Conservation (phyloP, 2,113 vertebrate genomes). For the Piaya cayana region DNA sequence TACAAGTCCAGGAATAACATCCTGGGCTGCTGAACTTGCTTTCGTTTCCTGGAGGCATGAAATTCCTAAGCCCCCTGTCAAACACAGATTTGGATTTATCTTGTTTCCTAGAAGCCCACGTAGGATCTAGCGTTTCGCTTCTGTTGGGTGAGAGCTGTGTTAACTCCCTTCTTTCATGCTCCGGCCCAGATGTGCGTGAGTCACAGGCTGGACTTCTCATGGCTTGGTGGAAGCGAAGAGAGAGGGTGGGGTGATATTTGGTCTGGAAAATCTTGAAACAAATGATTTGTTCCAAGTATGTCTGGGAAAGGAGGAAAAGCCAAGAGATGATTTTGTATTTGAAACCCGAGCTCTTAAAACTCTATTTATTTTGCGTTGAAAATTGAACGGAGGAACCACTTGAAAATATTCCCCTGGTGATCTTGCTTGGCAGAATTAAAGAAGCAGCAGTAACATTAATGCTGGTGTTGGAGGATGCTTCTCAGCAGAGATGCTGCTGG, state of each 20-base stretch:
- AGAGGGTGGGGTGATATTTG: slow-evolving; percentile 30
- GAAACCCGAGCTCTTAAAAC: background rate
- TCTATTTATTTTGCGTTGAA: background rate
- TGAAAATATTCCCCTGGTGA: background rate
- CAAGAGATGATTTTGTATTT: background rate
- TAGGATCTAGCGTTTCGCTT: background rate
- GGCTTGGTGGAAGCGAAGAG: background rate
- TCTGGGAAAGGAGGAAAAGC: slow-evolving; percentile 7
- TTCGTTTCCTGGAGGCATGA: background rate
- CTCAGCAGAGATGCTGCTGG: background rate
- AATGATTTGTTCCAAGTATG: background rate
- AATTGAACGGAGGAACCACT: background rate
- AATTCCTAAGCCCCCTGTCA: background rate
- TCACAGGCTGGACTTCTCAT: slow-evolving; percentile 33
- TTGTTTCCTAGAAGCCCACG: background rate
- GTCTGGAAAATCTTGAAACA: slow-evolving; percentile 53
- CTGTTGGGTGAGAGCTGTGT: background rate
- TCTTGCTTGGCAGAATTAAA: background rate
- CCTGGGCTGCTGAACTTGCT: background rate
- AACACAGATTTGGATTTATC: background rate
- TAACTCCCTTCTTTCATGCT: background rate
- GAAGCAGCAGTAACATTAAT: background rate
- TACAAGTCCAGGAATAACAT: background rate
- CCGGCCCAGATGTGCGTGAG: slow-evolving; percentile 17
- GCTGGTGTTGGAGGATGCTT: background rate